Base-by-base conservation (phyloP, 2,888 invertebrate species). In the Hartigia nigra region DNA sequence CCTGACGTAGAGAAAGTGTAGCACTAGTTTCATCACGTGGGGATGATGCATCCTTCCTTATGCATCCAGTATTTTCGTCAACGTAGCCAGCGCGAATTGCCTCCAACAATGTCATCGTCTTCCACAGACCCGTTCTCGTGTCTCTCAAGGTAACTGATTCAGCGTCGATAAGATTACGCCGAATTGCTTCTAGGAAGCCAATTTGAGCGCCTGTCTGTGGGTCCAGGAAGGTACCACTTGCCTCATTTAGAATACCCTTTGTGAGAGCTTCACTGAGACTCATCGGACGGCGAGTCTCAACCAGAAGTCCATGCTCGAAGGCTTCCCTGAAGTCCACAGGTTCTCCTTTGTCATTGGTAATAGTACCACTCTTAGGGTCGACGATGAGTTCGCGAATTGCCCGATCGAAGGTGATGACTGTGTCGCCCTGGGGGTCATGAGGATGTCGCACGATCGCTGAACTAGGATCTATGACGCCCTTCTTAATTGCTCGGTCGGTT, bases 91-190 rank as follows among this genome's bases (percentile, higher is more conserved):
- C 93, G 88, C 95, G 94, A 80, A 97, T 95, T 0, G 97, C 97
- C 88, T 97, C 96, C 12, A 94, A 92, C n/a, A 98, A 92, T 69
- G 96, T 94, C 12, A 97, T 93, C 84, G 96, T 95, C 86, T 95
- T 95, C 93, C 96, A 95, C 86, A 95, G 94, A 0, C 96, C 96
- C 72, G 95, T 93, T 82, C 95, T 94, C 35, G 95, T 95, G 88
- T 97, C 97, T 88, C 96, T 95, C 74, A 97, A 95, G 83, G 96
- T 95, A 0, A 97, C 96, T 0, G 97, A 97, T 85, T 97, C 95
- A 1, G 96, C 95, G 91, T 98, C 97, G 70, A 99, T 95, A 37
- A 98, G 92, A 88, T 96, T 96, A 78, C 95, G 93, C 88, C 95
- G 95, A 35, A 98, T 95, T 0, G 98, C 98, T 89, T 98, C 96